Evolutionary conservation across 92 coral and sea anemone genomes (phyloP).

Genomic region (Montipora capitata): DNA sequence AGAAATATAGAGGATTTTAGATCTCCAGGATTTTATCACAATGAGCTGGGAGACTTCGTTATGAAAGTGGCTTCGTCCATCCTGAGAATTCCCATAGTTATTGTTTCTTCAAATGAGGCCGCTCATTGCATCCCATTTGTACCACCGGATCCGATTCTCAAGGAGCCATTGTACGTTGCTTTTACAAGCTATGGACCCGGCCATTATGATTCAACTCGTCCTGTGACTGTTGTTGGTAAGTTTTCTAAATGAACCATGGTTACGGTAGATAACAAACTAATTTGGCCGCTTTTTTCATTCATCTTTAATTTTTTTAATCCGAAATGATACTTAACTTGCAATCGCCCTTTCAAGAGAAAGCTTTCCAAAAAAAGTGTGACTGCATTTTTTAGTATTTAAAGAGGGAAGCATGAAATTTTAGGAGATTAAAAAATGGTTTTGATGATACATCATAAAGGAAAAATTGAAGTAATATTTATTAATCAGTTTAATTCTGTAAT

Average conservation of each 20-base stretch:
- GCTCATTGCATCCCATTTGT: conserved; percentile 19
- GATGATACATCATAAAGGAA: too few species aligned
- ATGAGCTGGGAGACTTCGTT: conserved; percentile 40
- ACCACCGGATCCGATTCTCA: not conserved
- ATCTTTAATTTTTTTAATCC: too few species aligned
- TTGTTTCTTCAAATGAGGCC: conserved; percentile 33
- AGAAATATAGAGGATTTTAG: conserved; percentile 19
- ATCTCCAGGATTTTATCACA: conserved; percentile 32
- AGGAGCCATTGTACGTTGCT: conserved; percentile 17
- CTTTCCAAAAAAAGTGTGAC: too few species aligned
- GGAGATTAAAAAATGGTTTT: too few species aligned
- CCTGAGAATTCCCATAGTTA: conserved; percentile 26
- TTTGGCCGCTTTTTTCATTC: too few species aligned
- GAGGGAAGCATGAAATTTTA: too few species aligned
- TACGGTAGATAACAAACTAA: too few species aligned
- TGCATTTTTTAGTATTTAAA: too few species aligned
- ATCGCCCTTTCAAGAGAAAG: too few species aligned
- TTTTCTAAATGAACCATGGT: not conserved
- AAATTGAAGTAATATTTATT: too few species aligned
- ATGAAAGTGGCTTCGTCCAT: conserved; percentile 24
- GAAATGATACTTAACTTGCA: too few species aligned
- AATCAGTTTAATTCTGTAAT: too few species aligned
- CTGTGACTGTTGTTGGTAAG: not conserved
- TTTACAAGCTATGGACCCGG: conserved; percentile 33
- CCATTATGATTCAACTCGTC: conserved; percentile 24